Evolutionary conservation across 2,113 vertebrate genomes (phyloP).

Genomic region (Dinomys branickii): DNA sequence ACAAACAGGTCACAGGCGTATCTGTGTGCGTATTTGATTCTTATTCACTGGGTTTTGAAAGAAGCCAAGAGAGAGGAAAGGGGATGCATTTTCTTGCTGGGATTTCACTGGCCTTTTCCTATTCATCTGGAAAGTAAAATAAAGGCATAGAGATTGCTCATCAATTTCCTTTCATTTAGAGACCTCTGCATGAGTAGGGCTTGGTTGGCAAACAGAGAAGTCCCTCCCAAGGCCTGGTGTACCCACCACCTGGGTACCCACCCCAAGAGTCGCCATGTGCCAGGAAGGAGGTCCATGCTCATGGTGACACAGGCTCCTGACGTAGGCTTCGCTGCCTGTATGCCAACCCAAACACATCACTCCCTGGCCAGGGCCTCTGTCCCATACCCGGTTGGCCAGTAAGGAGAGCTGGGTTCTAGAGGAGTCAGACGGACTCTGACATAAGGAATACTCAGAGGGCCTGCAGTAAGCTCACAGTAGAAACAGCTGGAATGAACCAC

Average conservation of each 20-base stretch:
- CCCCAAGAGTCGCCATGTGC: not conserved
- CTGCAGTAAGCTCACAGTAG: not conserved
- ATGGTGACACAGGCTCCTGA: rapidly evolving
- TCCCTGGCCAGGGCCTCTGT: not conserved
- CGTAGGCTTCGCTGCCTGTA: not conserved
- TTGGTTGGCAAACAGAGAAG: not conserved
- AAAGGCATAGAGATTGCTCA: not conserved
- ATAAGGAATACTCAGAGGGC: not conserved
- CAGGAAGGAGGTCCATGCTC: rapidly evolving
- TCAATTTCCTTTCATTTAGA: not conserved
- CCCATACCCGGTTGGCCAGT: rapidly evolving
- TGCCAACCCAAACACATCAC: not conserved
- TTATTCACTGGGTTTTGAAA: not conserved
- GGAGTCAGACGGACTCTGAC: not conserved
- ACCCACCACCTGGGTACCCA: not conserved
- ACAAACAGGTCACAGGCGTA: not conserved
- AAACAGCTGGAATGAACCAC: not conserved
- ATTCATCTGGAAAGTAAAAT: not conserved
- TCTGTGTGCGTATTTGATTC: not conserved
- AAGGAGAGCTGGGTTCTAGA: not conserved
- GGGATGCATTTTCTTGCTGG: not conserved
- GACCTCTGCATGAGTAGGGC: not conserved
- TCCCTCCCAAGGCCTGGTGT: not conserved
- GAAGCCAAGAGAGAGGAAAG: not conserved
- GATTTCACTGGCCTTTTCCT: not conserved